These are phyloP conservation scores for Thryonomys swinderianus DNA, from an alignment of 2,113 vertebrate genomes.

Conservation along the genomic window DNA sequence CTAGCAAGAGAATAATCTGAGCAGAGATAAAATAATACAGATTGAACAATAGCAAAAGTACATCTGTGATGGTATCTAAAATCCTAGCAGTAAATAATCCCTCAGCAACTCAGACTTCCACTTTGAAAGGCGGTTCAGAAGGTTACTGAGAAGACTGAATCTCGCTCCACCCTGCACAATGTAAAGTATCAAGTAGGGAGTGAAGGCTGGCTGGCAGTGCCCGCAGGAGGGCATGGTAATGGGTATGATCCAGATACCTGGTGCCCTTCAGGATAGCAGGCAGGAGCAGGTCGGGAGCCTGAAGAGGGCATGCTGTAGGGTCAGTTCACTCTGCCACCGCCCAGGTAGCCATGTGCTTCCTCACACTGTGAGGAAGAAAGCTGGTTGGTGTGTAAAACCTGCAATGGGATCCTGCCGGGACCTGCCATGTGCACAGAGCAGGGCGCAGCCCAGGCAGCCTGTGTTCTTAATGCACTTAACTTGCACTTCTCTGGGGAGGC, in stretches of 20 bases:
- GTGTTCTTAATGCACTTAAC: not conserved
- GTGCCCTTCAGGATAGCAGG: too few relatives aligned
- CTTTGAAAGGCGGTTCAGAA: not conserved
- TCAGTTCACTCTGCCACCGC: accelerated
- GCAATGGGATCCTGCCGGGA: too few relatives aligned
- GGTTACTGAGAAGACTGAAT: not conserved
- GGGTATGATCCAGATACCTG: accelerated
- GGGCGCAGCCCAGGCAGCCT: not conserved
- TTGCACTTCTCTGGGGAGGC: not conserved
- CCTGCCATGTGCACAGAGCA: accelerated
- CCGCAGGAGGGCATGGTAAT: accelerated
- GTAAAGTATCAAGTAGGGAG: not conserved
- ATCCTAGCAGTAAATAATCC: not conserved
- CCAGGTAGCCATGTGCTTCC: accelerated
- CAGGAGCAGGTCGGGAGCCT: not conserved
- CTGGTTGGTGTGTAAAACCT: not conserved
- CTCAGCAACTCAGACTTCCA: not conserved
- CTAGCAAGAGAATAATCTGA: not conserved
- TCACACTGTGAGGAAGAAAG: not conserved
- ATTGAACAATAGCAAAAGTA: too few relatives aligned
- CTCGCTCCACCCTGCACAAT: not conserved
- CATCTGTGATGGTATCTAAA: not conserved
- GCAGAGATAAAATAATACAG: not conserved
- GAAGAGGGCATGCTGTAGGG: accelerated
- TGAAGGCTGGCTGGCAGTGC: not conserved